phyloP scores from a whole-genome alignment of 2,888 invertebrate species.

The Seira ritae region DNA sequence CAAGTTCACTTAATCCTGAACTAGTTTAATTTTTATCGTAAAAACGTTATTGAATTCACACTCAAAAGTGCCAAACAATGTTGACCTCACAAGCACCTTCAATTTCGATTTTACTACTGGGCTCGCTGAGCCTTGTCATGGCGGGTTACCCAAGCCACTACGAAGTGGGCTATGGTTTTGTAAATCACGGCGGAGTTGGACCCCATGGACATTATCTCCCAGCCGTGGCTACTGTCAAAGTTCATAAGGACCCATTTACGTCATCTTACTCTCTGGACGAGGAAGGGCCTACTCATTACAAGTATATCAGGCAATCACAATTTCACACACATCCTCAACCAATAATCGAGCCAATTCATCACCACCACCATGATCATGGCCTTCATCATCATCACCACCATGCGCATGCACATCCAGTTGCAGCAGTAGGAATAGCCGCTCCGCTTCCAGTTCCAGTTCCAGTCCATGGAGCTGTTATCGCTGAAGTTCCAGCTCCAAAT shows the following conservation, averaged over 20 bases:
- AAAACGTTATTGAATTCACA: background rate
- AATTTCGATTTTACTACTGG: slow-evolving; percentile 12
- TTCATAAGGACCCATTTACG: slow-evolving; percentile 64
- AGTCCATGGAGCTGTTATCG: no score
- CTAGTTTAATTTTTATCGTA: no score
- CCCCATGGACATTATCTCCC: slow-evolving; percentile 57
- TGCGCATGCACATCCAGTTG: background rate
- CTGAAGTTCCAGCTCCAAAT: slow-evolving; percentile 4
- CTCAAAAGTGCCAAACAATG: background rate
- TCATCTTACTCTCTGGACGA: slow-evolving; percentile 68
- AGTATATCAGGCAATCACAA: slow-evolving; percentile 68
- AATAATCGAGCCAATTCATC: no score
- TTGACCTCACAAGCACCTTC: no score
- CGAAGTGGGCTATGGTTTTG: slow-evolving; percentile 44
- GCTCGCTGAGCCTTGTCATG: background rate
- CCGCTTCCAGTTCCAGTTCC: background rate
- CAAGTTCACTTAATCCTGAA: no score
- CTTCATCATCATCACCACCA: background rate
- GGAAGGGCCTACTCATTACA: slow-evolving; percentile 68
- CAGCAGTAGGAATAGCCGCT: background rate
- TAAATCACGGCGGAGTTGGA: slow-evolving; percentile 35
- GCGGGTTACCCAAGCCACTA: slow-evolving; percentile 38
- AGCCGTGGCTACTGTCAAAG: slow-evolving; percentile 67
- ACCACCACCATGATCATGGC: slow-evolving; percentile 5
- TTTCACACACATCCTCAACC: slow-evolving; percentile 35